A percentile compares a stretch with the other conserved stretches of the same genome.
These are phyloP conservation scores for Lampropteryx suffumata DNA, from an alignment of 2,888 invertebrate species.

Conservation along the genomic window DNA sequence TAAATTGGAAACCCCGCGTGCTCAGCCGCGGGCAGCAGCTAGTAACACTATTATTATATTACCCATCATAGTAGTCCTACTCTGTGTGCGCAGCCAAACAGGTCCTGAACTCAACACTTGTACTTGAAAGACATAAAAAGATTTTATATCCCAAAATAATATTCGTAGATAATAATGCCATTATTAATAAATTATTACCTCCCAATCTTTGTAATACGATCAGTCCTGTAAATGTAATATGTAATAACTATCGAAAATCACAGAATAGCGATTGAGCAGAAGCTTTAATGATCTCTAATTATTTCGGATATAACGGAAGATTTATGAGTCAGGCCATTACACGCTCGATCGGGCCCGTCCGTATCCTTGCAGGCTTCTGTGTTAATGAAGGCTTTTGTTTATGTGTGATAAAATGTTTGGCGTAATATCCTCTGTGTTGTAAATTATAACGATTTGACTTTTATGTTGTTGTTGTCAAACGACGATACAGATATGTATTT, in stretches of 20 bases:
- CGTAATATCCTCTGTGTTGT: slow-evolving; percentile 15
- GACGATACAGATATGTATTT: slow-evolving; percentile 17
- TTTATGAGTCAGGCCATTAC: slow-evolving; percentile 39
- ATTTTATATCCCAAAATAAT: too few relatives aligned
- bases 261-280: slow-evolving; percentile 34
- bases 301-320: slow-evolving; percentile 45
- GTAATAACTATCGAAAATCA: background rate
- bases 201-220: too few relatives aligned
- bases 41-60: too few relatives aligned
- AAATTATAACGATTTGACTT: slow-evolving; percentile 25
- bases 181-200: too few relatives aligned
- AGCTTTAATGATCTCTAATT: slow-evolving; percentile 49
- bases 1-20: too few relatives aligned
- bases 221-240: background rate
- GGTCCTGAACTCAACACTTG: too few relatives aligned
- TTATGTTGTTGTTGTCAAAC: slow-evolving; percentile 24
- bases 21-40: too few relatives aligned
- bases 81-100: too few relatives aligned
- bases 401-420: slow-evolving; percentile 22
- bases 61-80: too few relatives aligned
- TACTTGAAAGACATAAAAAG: too few relatives aligned
- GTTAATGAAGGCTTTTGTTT: slow-evolving; percentile 27
- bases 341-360: slow-evolving; percentile 30
- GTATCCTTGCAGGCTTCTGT: slow-evolving; percentile 26
- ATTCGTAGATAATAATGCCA: too few relatives aligned